Evolutionary conservation across 2,113 vertebrate species (phyloP), one percentile per base, ranked within the genome.

Genomic region (Pagrus major): DNA sequence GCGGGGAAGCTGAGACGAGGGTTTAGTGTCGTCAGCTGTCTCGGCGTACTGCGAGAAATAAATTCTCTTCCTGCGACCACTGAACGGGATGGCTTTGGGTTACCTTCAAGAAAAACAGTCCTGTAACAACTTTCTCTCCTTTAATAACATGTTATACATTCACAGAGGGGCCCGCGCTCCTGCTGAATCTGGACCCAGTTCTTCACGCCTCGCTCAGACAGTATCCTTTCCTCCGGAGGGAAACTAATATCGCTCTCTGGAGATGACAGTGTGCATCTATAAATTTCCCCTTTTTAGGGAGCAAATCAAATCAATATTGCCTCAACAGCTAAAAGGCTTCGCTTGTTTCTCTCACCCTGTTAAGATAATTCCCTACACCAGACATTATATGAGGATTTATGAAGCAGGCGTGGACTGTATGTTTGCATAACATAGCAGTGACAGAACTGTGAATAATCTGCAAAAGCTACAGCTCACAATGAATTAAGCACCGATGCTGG

Each of bases 301-400:
- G 87, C 93, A 91, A 83, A 85, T 91, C 89, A 83, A 94, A 94
- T 93, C 83, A 80, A 88, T 84, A 72, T 82, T 77, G 85, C 83
- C 80, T 49, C 80, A 80, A 80, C 81, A 76, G 79, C 84, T 85
- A 77, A 87, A 84, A 59, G 69, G 81, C 70, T 92, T 82, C 67
- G 80, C 84, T 91, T 92, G 83, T 92, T 92, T 91, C n/a, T 91
- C 83, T 86, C 66, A 49, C 77, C 23, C 44, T 42, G 85, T 89
- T 92, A 33, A 72, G 68, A 73, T 90, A 75, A 88, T 86, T 93
- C 88, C 76, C 86, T 33, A 59, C 55, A 55, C 55, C 74, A 85
- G 78, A 88, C 84, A 20, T 44, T 37, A 78, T 56, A 37, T 67
- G 52, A 20, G 23, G 91, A 93, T 94, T 93, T 93, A 93, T 85